These are phyloP conservation scores for Microtus montanus DNA, from an alignment of 2,113 vertebrate genomes.

Conservation along the genomic window DNA sequence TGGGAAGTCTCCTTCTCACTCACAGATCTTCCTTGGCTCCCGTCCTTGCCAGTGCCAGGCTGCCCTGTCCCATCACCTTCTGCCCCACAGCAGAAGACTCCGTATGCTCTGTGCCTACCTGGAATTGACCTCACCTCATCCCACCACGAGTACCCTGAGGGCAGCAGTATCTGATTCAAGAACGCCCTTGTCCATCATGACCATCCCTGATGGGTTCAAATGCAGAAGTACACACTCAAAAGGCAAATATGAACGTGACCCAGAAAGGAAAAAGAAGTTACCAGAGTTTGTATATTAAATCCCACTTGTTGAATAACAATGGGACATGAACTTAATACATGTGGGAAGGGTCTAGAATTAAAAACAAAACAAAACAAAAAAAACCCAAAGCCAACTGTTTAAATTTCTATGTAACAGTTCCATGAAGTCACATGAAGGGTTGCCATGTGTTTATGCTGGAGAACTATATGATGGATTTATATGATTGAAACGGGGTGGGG, in stretches of 20 bases:
- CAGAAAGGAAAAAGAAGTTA: neutral
- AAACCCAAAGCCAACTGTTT: neutral
- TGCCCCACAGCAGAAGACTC: neutral
- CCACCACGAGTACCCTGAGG: neutral
- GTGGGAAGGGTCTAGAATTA: neutral
- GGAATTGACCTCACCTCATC: neutral
- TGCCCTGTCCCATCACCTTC: accelerated
- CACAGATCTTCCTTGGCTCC: neutral
- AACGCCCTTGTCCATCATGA: too few species aligned
- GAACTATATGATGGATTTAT: neutral
- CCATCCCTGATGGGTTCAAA: neutral
- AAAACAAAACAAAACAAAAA: too few species aligned
- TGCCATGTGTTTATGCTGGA: neutral
- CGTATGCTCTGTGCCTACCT: neutral
- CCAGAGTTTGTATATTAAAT: neutral
- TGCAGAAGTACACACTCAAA: neutral
- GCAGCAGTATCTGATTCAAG: too few species aligned
- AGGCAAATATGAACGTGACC: neutral
- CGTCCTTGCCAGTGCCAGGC: too few species aligned
- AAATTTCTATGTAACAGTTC: neutral
- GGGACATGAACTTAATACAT: neutral
- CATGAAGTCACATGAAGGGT: neutral
- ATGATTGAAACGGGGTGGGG: neutral
- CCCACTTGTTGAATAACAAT: neutral
- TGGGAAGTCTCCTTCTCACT: too few species aligned